These are phyloP conservation scores for Aricia artaxerxes DNA, from an alignment of 2,888 invertebrate genomes.

Conservation along the genomic window DNA sequence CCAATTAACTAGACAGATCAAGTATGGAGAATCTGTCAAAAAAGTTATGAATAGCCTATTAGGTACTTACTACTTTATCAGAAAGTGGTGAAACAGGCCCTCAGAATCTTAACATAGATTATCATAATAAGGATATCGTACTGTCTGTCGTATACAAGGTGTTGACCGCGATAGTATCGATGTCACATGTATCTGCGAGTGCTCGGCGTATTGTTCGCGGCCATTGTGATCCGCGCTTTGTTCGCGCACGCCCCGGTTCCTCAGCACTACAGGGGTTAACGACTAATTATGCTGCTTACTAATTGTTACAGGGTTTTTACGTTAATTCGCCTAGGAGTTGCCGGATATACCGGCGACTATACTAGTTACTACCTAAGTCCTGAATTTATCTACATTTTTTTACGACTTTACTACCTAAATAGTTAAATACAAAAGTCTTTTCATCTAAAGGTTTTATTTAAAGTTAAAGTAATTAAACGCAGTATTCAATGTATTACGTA, in stretches of 20 bases:
- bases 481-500: no score
- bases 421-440: no score
- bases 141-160: neutral
- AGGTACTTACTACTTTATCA: no score
- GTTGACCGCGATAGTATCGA: conserved; percentile 45
- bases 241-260: conserved; percentile 71
- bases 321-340: neutral
- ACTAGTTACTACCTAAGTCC: neutral
- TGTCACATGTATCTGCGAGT: conserved; percentile 62
- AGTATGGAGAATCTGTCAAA: no score
- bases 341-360: neutral
- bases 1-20: no score
- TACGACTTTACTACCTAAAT: no score
- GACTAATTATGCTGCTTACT: conserved; percentile 44
- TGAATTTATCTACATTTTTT: no score
- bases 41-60: no score
- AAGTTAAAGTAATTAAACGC: no score
- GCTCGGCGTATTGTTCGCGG: conserved; percentile 69
- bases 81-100: no score
- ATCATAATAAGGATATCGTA: neutral
- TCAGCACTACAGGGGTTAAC: conserved; percentile 51
- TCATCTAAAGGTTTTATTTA: no score
- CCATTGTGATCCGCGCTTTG: conserved; percentile 72
- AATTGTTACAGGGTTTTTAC: conserved; percentile 27
- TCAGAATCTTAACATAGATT: neutral